Evolutionary conservation across 2,113 vertebrate genomes (phyloP), one percentile per base, ranked within the genome.

Genomic region (Boulengerochromis microlepis): DNA sequence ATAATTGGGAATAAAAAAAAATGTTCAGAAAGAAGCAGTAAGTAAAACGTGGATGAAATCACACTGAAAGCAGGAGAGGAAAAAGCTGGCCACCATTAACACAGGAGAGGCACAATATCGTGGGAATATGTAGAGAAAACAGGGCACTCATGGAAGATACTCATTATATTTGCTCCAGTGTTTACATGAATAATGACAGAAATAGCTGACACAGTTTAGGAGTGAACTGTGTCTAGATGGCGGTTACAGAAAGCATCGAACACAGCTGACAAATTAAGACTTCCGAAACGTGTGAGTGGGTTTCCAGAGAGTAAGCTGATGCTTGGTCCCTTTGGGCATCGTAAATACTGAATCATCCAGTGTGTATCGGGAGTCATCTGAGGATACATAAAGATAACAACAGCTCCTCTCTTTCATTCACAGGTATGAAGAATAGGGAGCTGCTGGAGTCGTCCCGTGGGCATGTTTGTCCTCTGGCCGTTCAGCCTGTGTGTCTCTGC

Each of bases 351-450:
- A 59, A 29, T 38, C 26, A 40, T 59, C 50, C 5, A 8, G 40
- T 83, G 22, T 83, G 56, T 42, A 5, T 1, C 15, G 13, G 3
- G 26, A 2, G 6, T 71, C 64, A 10, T 74, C 64, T 56, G 81
- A 74, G 59, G n/a, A 82, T 7, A 54, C 1, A 10, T 52, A 84
- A 50, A 7, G 64, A 5, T 57, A 82, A 87, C 47, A 52, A 3
- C 29, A 8, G 16, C 56, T 53, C 38, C 5, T 85, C 64, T 88
- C 53, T 87, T 74, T 92, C 53, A 12, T 91, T 86, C 87, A 83
- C 95, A 96, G 95, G 93, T 90, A 95, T 95, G 93, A 93, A 59
- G 93, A 89, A 54, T 74, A 85, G 71, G 71, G 76, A 84, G 84
- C 82, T 84, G 83, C 29, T 80, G 81, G 66, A 86, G 86, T 80